Percentiles rank a stretch among this genome's conserved stretches.
phyloP scores from a whole-genome alignment of 2,797 vertebrate species.

The Anguilla pacifica region DNA sequence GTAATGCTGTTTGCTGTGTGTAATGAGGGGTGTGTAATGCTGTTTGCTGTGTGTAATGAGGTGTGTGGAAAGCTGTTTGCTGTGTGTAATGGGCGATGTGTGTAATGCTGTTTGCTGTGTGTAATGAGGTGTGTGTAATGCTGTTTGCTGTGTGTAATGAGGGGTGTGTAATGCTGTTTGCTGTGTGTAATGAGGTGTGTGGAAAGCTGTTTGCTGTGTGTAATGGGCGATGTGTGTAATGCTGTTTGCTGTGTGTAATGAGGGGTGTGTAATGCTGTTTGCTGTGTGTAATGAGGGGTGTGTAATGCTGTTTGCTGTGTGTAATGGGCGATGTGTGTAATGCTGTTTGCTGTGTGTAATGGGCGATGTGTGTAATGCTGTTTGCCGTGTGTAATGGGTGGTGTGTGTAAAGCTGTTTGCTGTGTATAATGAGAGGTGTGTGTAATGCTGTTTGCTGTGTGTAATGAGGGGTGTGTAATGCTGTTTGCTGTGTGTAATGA shows the following conservation, averaged over 20 bases:
- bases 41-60: not conserved
- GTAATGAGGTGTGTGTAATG: not conserved
- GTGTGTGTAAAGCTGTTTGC: not conserved
- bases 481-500: not conserved
- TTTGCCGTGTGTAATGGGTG: not conserved
- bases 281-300: not conserved
- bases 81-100: not conserved
- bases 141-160: not conserved
- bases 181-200: not conserved
- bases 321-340: not conserved
- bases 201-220: not conserved
- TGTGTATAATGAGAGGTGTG: not conserved
- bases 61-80: not conserved
- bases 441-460: not conserved
- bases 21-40: not conserved
- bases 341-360: not conserved
- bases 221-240: not conserved
- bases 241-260: not conserved
- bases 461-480: not conserved
- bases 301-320: not conserved
- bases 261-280: not conserved
- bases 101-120: not conserved
- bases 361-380: no score
- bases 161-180: not conserved
- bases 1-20: not conserved